phyloP scores from a whole-genome alignment of 2,797 vertebrate species.

The Gambusia yucatana region DNA sequence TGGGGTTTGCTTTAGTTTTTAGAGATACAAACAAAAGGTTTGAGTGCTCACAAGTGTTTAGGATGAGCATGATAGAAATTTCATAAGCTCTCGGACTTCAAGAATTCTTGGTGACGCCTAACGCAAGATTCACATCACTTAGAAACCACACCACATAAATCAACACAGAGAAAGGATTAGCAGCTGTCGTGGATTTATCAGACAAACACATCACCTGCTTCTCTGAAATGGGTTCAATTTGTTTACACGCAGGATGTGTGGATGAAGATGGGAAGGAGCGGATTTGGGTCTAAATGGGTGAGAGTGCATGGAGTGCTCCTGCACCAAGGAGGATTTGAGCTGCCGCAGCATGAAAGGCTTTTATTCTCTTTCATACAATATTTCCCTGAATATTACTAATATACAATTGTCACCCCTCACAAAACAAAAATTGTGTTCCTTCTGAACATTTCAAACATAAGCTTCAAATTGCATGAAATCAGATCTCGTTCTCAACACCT shows the following conservation, averaged over 20 bases:
- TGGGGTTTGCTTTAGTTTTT: neutral
- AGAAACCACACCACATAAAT: slow-evolving; percentile 18
- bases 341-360: slow-evolving; percentile 50
- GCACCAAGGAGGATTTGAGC: neutral
- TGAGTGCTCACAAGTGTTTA: neutral
- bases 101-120: neutral
- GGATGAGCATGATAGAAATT: neutral
- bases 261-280: slow-evolving; percentile 43
- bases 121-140: neutral
- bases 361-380: neutral
- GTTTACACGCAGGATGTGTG: slow-evolving; percentile 46
- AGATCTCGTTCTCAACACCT: neutral
- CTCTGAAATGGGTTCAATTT: slow-evolving; percentile 30
- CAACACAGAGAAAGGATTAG: neutral
- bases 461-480: neutral
- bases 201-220: neutral
- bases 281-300: slow-evolving; percentile 42
- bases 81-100: neutral
- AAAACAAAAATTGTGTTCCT: neutral
- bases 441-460: neutral
- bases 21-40: neutral
- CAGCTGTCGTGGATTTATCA: neutral
- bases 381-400: neutral
- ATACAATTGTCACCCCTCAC: neutral
- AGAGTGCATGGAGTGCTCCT: slow-evolving; percentile 51